Percentiles rank a stretch among this genome's conserved stretches.
Conservation (phyloP, 2,113 vertebrate species). For the Recurvirostra avosetta region DNA sequence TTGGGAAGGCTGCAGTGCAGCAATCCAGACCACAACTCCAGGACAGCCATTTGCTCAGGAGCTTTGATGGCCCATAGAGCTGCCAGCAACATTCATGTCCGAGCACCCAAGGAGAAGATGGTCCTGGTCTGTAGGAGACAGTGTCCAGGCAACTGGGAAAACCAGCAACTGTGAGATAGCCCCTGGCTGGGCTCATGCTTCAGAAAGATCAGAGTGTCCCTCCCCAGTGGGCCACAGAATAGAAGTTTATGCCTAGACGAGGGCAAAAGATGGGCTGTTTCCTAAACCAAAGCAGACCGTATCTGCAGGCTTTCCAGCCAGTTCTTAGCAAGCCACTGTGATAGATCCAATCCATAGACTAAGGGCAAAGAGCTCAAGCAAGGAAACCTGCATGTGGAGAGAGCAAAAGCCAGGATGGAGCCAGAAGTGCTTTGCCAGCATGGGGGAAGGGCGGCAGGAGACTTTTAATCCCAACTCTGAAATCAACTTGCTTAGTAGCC, state of each 20-base stretch:
- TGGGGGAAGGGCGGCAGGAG: not conserved
- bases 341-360: not conserved
- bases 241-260: not conserved
- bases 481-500: constrained; percentile 36
- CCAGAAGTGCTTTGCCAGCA: not conserved
- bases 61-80: not conserved
- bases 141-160: not conserved
- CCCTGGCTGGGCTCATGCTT: not conserved
- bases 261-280: not conserved
- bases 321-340: not conserved
- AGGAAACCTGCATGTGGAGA: not conserved
- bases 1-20: not conserved
- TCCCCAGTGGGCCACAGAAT: not conserved
- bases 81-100: not conserved
- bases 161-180: not conserved
- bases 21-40: not conserved
- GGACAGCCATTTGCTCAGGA: not conserved
- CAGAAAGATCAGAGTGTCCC: not conserved
- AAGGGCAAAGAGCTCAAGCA: not conserved
- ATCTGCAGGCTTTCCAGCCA: not conserved
- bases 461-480: constrained; percentile 31
- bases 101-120: not conserved
- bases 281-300: not conserved
- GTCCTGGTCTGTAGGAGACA: not conserved
- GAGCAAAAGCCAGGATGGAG: not conserved